A percentile compares a stretch with the other conserved stretches of the same genome.
These are phyloP conservation scores for Lepilemur septentrionalis DNA, from an alignment of 2,797 vertebrate genomes.

Conservation along the genomic window DNA sequence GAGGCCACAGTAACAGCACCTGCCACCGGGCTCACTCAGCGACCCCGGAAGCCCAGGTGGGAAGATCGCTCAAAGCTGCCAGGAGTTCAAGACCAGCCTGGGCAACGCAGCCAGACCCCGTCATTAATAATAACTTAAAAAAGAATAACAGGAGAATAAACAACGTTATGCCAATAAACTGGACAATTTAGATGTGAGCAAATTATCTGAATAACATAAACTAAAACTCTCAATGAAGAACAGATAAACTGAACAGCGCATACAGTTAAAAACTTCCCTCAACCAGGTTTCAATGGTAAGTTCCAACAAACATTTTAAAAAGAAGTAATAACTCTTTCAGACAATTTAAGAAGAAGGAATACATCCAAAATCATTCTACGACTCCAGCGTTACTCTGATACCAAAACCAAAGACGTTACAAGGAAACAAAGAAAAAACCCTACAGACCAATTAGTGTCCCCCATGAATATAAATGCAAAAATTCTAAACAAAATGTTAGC, in stretches of 20 bases:
- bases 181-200: background rate
- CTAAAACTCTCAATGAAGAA: background rate
- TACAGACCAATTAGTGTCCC: background rate
- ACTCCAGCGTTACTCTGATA: no score
- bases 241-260: rapidly evolving
- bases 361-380: no score
- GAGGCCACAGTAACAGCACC: background rate
- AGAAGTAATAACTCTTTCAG: background rate
- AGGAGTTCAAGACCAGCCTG: no score
- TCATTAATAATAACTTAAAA: background rate
- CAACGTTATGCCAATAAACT: rapidly evolving
- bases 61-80: background rate
- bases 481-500: background rate
- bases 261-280: background rate
- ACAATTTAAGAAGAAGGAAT: background rate
- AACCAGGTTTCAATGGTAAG: rapidly evolving
- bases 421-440: background rate
- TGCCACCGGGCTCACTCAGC: no score
- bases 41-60: background rate
- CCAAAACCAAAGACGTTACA: background rate
- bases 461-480: background rate
- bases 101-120: background rate
- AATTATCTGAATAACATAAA: background rate
- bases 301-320: background rate
- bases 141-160: rapidly evolving